phyloP scores from a whole-genome alignment of 1,140 invertebrate species.

The Coptotermes formosanus region DNA sequence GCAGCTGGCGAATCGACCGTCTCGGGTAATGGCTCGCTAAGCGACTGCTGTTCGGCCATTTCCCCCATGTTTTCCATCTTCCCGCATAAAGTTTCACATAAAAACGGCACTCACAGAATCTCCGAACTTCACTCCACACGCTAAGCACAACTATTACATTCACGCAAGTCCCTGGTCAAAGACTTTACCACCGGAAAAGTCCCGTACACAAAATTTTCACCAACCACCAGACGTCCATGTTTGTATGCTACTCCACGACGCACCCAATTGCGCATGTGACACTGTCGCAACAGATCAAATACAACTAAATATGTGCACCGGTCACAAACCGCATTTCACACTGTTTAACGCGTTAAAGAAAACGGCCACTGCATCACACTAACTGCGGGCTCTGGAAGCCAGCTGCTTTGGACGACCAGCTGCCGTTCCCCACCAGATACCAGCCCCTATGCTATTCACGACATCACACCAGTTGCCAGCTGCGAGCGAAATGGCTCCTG shows the following conservation, averaged over 20 bases:
- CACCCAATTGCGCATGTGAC: constrained; percentile 36
- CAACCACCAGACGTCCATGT: constrained; percentile 38
- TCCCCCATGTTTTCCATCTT: constrained; percentile 64
- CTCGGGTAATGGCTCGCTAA: constrained; percentile 57
- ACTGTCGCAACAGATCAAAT: constrained; percentile 34
- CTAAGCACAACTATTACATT: constrained; percentile 30
- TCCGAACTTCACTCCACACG: constrained; percentile 33
- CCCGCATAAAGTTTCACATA: constrained; percentile 32
- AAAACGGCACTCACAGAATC: constrained; percentile 33
- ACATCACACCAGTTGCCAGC: constrained; percentile 34
- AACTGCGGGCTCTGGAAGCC: neutral
- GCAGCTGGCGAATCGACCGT: constrained; percentile 55
- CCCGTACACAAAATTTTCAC: constrained; percentile 37
- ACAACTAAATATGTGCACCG: neutral
- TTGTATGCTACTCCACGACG: constrained; percentile 35
- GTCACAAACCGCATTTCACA: neutral
- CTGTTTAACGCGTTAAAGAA: neutral
- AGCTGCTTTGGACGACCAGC: constrained; percentile 22
- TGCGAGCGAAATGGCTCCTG: constrained; percentile 35
- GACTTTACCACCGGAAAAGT: constrained; percentile 35
- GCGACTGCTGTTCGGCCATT: constrained; percentile 62
- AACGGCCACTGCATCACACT: neutral
- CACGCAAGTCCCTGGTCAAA: constrained; percentile 35
- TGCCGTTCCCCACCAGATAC: neutral
- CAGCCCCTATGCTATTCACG: constrained; percentile 28